phyloP scores from a whole-genome alignment of 1,140 invertebrate genomes.

The Triops cancriformis region DNA sequence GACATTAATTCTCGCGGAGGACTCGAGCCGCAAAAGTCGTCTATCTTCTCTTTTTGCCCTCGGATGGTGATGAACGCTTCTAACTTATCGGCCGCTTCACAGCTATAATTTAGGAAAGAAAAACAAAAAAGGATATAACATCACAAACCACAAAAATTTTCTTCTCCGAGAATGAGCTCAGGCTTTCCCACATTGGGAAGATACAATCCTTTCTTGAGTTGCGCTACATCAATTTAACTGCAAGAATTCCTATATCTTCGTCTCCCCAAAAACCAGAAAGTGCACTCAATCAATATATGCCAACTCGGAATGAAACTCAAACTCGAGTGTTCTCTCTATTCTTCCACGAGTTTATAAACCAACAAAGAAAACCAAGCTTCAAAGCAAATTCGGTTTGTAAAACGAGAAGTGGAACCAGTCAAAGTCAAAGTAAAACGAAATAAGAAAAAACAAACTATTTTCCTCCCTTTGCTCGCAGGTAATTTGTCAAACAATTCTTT shows the following conservation, averaged over 20 bases:
- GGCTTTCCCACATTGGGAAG: not conserved
- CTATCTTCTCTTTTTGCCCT: slow-evolving; percentile 67
- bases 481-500: slow-evolving; percentile 18
- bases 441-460: not conserved
- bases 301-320: too few species aligned
- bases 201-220: not conserved
- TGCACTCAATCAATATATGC: too few species aligned
- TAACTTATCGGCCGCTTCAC: slow-evolving; percentile 63
- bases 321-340: too few species aligned
- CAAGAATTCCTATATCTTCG: too few species aligned
- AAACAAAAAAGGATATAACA: slow-evolving; percentile 22
- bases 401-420: not conserved
- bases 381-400: too few species aligned
- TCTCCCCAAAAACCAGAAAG: too few species aligned
- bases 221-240: too few species aligned
- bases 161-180: not conserved
- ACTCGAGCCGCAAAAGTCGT: slow-evolving; percentile 69
- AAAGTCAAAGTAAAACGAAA: not conserved
- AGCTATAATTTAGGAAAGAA: slow-evolving; percentile 55
- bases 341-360: too few species aligned
- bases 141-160: not conserved
- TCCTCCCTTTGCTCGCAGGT: not conserved
- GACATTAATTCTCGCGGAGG: slow-evolving; percentile 79
- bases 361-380: too few species aligned
- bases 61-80: slow-evolving; percentile 68